Conservation (phyloP, 2,113 vertebrate genomes). For the Rhinolophus sinicus region DNA sequence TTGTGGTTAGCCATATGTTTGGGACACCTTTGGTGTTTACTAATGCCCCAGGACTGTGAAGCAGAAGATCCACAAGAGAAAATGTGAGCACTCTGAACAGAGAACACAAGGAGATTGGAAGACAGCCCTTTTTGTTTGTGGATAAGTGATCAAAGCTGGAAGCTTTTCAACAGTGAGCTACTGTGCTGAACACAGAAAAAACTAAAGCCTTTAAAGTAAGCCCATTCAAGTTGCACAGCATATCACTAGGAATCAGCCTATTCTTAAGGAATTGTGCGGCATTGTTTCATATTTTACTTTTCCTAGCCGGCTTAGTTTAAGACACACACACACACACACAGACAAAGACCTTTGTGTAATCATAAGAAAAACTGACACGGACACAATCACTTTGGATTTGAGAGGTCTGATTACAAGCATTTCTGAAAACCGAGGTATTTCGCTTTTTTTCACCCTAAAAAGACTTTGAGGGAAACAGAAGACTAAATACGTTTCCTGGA, state of each 20-base stretch:
- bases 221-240: conserved; percentile 44
- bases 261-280: conserved; percentile 49
- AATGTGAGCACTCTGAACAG: not conserved
- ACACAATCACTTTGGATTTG: conserved; percentile 38
- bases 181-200: conserved; percentile 48
- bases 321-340: not conserved
- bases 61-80: conserved; percentile 58
- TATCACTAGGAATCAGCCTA: conserved; percentile 61
- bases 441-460: conserved; percentile 18
- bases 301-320: conserved; percentile 25
- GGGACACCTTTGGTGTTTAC: conserved; percentile 62
- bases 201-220: conserved; percentile 60
- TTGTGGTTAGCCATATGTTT: conserved; percentile 64
- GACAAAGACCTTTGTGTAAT: not conserved
- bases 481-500: conserved; percentile 71
- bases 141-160: conserved; percentile 70
- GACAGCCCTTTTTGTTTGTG: conserved; percentile 74
- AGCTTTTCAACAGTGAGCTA: conserved; percentile 63
- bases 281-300: conserved; percentile 66
- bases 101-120: conserved; percentile 53
- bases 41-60: conserved; percentile 64
- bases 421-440: conserved; percentile 61
- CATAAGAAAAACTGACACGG: conserved; percentile 25
- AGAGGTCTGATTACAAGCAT: conserved; percentile 72
- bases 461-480: conserved; percentile 34